Base-by-base conservation (phyloP, 2,888 invertebrate species). In the Pherbina coryleti region DNA sequence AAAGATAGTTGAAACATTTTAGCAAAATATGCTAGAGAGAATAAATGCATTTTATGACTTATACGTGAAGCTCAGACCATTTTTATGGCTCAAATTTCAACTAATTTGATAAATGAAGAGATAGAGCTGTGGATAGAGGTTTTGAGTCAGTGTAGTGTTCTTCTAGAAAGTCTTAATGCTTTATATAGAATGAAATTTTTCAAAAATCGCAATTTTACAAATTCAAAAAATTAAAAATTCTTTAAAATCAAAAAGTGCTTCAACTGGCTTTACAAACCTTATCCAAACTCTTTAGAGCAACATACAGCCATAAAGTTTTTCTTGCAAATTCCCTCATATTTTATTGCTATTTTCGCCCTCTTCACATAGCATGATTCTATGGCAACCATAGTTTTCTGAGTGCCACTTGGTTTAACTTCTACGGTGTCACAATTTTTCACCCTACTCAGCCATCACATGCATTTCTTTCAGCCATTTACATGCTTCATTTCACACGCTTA, bases 401-500 rank as follows among this genome's bases (percentile, higher is more conserved):
- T 22, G 9, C 49, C 25, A 7, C n/a, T 57, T 55, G 19, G 28
- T 31, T 57, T 25, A 53, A 51, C 19, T 51, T 51, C n/a, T 51
- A 53, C 28, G n/a, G 31, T 34, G 17, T 28, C n/a, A n/a, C 64
- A 66, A 51, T 28, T 31, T 17, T 51, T 69, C 17, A 28, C 17
- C n/a, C 62, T 49, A 7, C 62, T 28, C 19, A 5, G 34, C 66
- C 66, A 75, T 75, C 55, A 55, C 53, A 75, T 66, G 67, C 67
- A 75, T 64, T 71, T 44, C 51, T 75, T 57, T 44, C 5, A 22
- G 28, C 67, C 51, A 75, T 75, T 75, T 75, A 75, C 53, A 67
- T 67, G 67, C 67, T 75, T 75, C 75, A 75, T 66, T 67, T 67
- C 75, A 53, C 67, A 75, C 75, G 55, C 37, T 22, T 67, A 67